Evolutionary conservation across 2,113 vertebrate species (phyloP), one percentile per base, ranked within the genome.

Genomic region (Conger conger): DNA sequence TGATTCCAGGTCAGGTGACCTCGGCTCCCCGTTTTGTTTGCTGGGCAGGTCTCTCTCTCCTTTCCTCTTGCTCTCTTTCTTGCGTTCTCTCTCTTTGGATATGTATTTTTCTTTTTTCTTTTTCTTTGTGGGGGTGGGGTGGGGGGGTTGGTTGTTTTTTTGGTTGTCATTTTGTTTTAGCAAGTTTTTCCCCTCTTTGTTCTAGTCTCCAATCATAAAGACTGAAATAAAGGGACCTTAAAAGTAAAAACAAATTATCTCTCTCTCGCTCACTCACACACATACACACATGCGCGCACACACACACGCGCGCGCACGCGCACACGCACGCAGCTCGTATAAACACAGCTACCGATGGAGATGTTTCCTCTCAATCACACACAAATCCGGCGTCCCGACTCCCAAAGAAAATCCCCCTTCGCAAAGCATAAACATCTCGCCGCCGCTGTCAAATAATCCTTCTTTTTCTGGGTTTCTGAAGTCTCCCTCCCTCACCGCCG

Each of bases 291-390:
- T 17, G 17, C 20, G n/a, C 20, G 9, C 60, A n/a, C 27, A 68
- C 4, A 73, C n/a, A 73, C 9, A 11, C 63, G 33, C 1, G n/a
- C 9, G 9, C 68, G 33, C n/a, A 13, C 63, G 33, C 63, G 33
- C 63, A 73, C 68, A 73, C 27, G 33, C 68, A 73, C 1, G 33
- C 68, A 6, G 5, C 1, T 4, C 27, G 30, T 33, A 73, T 73
- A 73, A 73, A 73, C 68, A 30, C n/a, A 73, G 68, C 68, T 73
- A 73, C 68, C 13, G 68, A 73, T 73, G 68, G 68, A 63, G 68
- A 33, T 33, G n/a, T 73, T 73, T 73, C 33, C 68, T 73, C 68
- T 33, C 68, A n/a, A n/a, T 13, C 68, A 17, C 68, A 33, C n/a
- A 73, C n/a, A 73, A 73, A 73, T 30, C 13, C 68, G 13, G 68